Conservation (phyloP, 2,113 vertebrate species). For the Mus musculus region GRCm39 chr5:53657501-53658000, state of each 20-base stretch:
- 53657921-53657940: neutral
- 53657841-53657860: neutral
- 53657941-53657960: neutral
- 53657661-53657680: neutral
- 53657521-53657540: neutral
- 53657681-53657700: neutral
- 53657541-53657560: neutral
- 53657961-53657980: neutral
- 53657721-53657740: neutral
- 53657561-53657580: neutral
- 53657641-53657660: neutral
- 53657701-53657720: neutral
- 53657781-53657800: neutral
- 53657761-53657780: neutral
- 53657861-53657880: neutral
- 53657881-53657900: neutral
- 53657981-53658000: constrained; percentile 40
- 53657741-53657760: neutral
- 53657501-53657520: neutral
- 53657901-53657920: neutral
- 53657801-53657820: neutral
- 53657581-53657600: neutral
- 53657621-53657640: neutral
- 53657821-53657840: neutral
- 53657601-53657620: neutral